Conservation (phyloP, 2,888 invertebrate genomes). For the Caenorhabditis zanzibari region DNA sequence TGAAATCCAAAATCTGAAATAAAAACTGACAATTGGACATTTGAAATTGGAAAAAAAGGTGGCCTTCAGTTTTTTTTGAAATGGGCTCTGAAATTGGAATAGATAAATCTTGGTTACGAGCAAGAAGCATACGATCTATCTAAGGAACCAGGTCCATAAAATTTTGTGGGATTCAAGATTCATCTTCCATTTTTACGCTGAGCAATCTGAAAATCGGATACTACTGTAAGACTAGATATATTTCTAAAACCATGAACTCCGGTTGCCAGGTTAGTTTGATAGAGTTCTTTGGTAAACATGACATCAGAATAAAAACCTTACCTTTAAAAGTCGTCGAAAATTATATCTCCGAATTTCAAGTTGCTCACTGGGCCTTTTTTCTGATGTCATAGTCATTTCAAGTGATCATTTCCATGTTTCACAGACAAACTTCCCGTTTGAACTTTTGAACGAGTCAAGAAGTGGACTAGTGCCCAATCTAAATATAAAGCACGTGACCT, state of each 20-base stretch:
- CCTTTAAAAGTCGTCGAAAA: not conserved
- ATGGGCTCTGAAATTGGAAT: constrained; percentile 5
- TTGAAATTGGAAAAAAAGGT: not conserved
- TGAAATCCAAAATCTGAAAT: not conserved
- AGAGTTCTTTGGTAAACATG: too few relatives aligned
- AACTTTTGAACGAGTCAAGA: constrained; percentile 14
- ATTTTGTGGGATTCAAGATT: not conserved
- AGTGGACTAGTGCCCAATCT: not conserved
- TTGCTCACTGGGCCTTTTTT: not conserved
- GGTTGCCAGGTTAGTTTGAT: too few relatives aligned
- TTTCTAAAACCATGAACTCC: too few relatives aligned
- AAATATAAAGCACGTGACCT: constrained; percentile 45
- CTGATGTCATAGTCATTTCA: constrained; percentile 12
- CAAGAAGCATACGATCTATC: constrained; percentile 1
- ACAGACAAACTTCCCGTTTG: constrained; percentile 20
- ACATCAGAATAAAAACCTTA: not conserved
- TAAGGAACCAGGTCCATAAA: not conserved
- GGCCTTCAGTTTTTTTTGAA: constrained; percentile 5
- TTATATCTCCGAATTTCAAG: too few relatives aligned
- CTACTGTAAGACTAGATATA: too few relatives aligned
- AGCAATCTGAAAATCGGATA: too few relatives aligned
- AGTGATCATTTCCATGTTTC: constrained; percentile 11
- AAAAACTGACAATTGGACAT: not conserved
- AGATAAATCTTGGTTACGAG: constrained; percentile 29
- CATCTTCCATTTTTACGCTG: not conserved